Evolutionary conservation across 2,113 vertebrate species (phyloP).

Genomic region (Onychostruthus taczanowskii): DNA sequence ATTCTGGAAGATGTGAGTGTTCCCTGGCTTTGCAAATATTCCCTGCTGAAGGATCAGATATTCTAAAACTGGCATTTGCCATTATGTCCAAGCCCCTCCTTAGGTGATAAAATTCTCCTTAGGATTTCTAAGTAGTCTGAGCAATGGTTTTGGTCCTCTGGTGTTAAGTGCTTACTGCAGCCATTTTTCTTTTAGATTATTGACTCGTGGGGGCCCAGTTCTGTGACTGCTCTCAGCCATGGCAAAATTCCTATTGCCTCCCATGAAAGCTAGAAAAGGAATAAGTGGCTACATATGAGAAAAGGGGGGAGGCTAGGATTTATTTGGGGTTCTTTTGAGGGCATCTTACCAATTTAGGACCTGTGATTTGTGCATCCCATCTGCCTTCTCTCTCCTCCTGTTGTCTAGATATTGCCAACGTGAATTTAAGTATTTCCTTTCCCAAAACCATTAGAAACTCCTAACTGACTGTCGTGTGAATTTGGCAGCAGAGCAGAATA

Average conservation of each 20-base stretch:
- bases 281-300: not conserved
- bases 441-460: not conserved
- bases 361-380: not conserved
- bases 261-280: not conserved
- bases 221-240: not conserved
- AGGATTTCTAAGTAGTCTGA: not conserved
- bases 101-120: not conserved
- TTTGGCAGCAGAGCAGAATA: not conserved
- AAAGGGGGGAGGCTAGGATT: not conserved
- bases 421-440: not conserved
- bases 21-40: not conserved
- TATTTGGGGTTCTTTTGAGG: not conserved
- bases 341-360: not conserved
- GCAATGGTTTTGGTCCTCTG: not conserved
- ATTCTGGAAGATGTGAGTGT: constrained; percentile 82
- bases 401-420: not conserved
- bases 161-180: not conserved
- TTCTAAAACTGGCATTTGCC: not conserved
- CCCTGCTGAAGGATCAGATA: not conserved
- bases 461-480: not conserved
- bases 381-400: not conserved
- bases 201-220: not conserved
- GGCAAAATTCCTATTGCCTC: not conserved
- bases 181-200: not conserved
- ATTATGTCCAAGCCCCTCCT: not conserved